A percentile compares a stretch with the other conserved stretches of the same genome.
phyloP scores from a whole-genome alignment of 2,113 vertebrate genomes.

The Alethe diademata region DNA sequence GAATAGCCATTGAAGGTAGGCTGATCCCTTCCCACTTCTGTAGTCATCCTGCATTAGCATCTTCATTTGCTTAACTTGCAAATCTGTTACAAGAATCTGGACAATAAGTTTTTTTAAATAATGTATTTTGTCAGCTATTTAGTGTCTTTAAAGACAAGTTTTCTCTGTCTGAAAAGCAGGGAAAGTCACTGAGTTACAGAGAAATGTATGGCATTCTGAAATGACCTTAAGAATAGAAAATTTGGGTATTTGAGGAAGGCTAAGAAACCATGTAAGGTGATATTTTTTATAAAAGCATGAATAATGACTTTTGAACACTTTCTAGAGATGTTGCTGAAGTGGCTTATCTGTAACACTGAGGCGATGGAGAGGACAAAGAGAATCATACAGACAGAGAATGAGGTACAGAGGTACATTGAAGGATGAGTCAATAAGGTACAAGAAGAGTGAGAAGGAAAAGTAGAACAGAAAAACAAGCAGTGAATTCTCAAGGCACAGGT shows the following conservation, averaged over 20 bases:
- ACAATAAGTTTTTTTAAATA: not conserved
- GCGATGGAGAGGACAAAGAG: not conserved
- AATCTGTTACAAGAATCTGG: not conserved
- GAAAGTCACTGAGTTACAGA: not conserved
- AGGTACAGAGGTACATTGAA: not conserved
- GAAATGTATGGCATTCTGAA: not conserved
- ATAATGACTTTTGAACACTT: conserved; percentile 4
- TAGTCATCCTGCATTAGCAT: not conserved
- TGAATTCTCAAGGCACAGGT: not conserved
- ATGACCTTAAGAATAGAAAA: not conserved
- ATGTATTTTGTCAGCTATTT: not conserved
- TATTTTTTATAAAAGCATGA: not conserved
- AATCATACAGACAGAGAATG: not conserved
- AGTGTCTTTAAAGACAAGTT: not conserved
- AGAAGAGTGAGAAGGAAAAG: not conserved
- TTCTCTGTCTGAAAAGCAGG: not conserved
- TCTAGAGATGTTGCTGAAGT: not conserved
- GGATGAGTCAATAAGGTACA: not conserved
- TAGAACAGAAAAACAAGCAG: not conserved
- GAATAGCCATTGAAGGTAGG: conserved; percentile 96
- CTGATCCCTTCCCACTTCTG: not conserved
- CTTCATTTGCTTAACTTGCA: not conserved
- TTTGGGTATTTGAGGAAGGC: not conserved
- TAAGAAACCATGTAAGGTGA: not conserved
- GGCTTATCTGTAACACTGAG: not conserved